Base-by-base conservation (phyloP, 2,113 vertebrate genomes). In the Polypterus senegalus region DNA sequence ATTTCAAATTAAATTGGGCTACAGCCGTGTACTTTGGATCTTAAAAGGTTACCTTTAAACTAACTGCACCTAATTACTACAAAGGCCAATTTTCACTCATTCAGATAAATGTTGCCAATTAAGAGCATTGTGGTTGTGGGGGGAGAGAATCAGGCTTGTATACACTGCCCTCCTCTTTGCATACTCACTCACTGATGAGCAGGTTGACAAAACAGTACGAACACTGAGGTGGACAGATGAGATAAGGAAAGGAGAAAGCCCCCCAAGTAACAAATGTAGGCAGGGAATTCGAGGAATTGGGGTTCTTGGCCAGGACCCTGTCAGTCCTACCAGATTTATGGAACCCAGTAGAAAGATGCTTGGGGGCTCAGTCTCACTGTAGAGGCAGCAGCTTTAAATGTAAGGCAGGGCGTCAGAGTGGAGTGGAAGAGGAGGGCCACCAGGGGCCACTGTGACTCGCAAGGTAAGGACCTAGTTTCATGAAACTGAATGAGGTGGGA, bases 271-370 rank as follows among this genome's bases (percentile, higher is more conserved):
- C 61, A 68, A 61, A 46, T 57, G 49, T 53, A 64, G 57, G 73
- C 9, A 67, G 72, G 76, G 71, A 67, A 73, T 71, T 71, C 69
- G 69, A 65, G 44, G 47, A 67, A 51, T 66, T 51, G 49, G 54
- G 61, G 27, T 27, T 27, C 27, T 27, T 27, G 27, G 27, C 2
- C 27, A 27, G 27, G 27, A 27, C 27, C 27, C 27, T 27, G 27
- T 27, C 27, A 27, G 27, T 27, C 27, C 27, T 27, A 27, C 27
- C 27, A 27, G 27, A 27, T 27, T 27, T 27, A 27, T 27, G 27
- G 27, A 27, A 27, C 27, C 27, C 27, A 27, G 27, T 27, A 27
- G 27, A 27, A 27, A 27, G 27, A 27, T 1, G 27, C 27, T 27
- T 27, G 27, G 27, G 27, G 27, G 27, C 27, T 27, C 2, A 27